These are phyloP conservation scores for Sphaerophoria taeniata DNA, from an alignment of 2,888 invertebrate species.

Conservation along the genomic window DNA sequence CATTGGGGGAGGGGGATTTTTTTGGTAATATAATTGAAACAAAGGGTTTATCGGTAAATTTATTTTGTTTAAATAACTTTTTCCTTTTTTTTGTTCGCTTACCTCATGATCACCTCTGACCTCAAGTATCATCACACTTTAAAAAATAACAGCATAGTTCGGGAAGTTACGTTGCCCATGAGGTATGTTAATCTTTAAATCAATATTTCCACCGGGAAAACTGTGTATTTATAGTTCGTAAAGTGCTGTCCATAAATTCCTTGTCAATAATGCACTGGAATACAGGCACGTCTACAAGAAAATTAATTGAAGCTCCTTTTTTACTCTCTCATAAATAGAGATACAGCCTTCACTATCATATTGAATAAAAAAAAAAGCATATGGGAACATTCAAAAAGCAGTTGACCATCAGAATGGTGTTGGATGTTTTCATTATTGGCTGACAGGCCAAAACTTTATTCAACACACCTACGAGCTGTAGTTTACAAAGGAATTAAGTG, in stretches of 20 bases:
- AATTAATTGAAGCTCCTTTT: too few species aligned
- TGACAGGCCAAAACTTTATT: constrained; percentile 22
- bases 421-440: constrained; percentile 9
- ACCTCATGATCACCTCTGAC: neutral
- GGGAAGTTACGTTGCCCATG: neutral
- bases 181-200: neutral
- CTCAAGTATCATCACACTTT: neutral
- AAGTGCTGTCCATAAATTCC: too few species aligned
- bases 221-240: too few species aligned
- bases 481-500: constrained; percentile 10
- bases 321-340: neutral
- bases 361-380: too few species aligned
- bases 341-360: neutral
- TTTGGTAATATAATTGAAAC: constrained; percentile 1
- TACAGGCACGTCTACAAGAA: too few species aligned
- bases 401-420: constrained; percentile 25
- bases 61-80: constrained; percentile 6
- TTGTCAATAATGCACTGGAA: too few species aligned
- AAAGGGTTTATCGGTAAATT: constrained; percentile 16
- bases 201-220: neutral
- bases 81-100: neutral
- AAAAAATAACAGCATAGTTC: neutral
- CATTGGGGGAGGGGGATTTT: neutral
- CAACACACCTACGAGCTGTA: constrained; percentile 20
- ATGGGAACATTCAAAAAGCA: constrained; percentile 12